Conservation (phyloP, 1,140 invertebrate species). For the Medauroidea extradentata region DNA sequence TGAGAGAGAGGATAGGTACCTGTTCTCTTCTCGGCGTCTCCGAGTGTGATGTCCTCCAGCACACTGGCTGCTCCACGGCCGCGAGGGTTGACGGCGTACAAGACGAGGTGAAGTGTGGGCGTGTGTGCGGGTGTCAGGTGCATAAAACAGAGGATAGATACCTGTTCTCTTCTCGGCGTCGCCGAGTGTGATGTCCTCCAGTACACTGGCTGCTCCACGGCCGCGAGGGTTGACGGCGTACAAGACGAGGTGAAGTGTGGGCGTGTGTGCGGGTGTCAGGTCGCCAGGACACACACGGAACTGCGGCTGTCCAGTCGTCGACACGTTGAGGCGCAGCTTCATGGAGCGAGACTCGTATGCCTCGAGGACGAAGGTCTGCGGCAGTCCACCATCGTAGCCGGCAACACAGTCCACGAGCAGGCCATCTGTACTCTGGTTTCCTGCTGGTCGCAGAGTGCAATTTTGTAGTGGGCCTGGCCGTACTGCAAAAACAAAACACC, state of each 20-base stretch:
- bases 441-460: conserved; percentile 69
- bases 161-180: conserved; percentile 51
- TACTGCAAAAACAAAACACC: too few species aligned
- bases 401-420: conserved; percentile 68
- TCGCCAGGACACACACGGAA: conserved; percentile 66
- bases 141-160: too few species aligned
- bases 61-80: conserved; percentile 74
- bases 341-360: conserved; percentile 68
- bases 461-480: conserved; percentile 76
- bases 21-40: conserved; percentile 54
- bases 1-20: not conserved
- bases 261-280: conserved; percentile 54
- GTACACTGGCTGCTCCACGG: conserved; percentile 68
- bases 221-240: conserved; percentile 86
- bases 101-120: conserved; percentile 64
- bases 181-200: conserved; percentile 81
- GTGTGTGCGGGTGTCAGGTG: conserved; percentile 57
- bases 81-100: conserved; percentile 83
- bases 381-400: conserved; percentile 80
- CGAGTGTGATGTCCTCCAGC: conserved; percentile 79
- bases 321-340: conserved; percentile 63
- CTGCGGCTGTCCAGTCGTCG: conserved; percentile 51
- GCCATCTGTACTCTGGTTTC: conserved; percentile 63
- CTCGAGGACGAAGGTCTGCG: conserved; percentile 76
- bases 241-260: conserved; percentile 67